Conservation (phyloP, 2,888 invertebrate species). For the Cephus sareptanus region DNA sequence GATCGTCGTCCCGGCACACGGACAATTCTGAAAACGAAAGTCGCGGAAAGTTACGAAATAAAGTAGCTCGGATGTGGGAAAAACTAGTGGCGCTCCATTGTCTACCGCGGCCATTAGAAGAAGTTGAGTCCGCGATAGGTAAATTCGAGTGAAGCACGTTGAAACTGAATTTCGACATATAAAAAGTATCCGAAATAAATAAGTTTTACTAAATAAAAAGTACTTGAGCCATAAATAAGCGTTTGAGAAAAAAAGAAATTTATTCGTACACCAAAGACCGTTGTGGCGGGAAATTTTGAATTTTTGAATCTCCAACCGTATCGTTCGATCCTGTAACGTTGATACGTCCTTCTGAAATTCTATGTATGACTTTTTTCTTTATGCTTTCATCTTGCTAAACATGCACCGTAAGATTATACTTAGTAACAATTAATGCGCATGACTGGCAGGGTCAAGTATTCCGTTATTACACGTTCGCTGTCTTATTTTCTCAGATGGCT, state of each 20-base stretch:
- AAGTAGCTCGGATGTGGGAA: constrained; percentile 12
- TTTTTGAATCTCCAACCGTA: background rate
- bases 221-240: too few relatives aligned
- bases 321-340: background rate
- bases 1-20: background rate
- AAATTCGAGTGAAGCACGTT: background rate
- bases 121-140: background rate
- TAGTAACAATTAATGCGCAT: background rate
- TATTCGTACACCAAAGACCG: background rate
- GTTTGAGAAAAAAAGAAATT: background rate
- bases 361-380: background rate
- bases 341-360: background rate
- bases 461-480: constrained; percentile 36
- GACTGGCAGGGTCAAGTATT: constrained; percentile 40
- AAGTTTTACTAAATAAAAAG: background rate
- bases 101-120: background rate
- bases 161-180: background rate
- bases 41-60: constrained; percentile 17
- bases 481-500: constrained; percentile 33
- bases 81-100: constrained; percentile 9
- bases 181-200: fast-evolving
- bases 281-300: background rate
- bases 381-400: background rate
- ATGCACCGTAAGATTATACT: background rate
- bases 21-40: constrained; percentile 24